A percentile compares a stretch with the other conserved stretches of the same genome.
Conservation (phyloP, 2,888 invertebrate species). For the Metopia argyrocephala region DNA sequence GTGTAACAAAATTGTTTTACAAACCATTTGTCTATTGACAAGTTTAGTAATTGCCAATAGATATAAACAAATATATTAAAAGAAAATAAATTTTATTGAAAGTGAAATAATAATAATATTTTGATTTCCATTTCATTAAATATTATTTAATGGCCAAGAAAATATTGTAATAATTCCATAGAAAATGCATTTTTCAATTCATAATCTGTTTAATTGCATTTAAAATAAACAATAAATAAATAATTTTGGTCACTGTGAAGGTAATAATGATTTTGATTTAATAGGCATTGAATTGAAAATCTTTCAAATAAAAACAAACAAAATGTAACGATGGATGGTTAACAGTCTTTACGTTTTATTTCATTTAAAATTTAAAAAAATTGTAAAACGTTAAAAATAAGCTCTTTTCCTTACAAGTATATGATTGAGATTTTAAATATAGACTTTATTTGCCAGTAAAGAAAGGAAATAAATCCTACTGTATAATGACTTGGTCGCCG, state of each 20-base stretch:
- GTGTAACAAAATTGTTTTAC: slow-evolving; percentile 53
- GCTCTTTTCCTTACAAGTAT: too few species aligned
- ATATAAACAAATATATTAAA: neutral
- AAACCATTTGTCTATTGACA: slow-evolving; percentile 52
- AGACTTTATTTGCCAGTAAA: too few species aligned
- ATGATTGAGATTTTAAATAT: too few species aligned
- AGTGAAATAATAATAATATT: too few species aligned
- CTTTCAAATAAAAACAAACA: too few species aligned
- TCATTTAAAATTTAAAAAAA: too few species aligned
- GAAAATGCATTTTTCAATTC: neutral
- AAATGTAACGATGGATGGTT: too few species aligned
- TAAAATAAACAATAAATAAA: neutral
- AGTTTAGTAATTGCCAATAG: slow-evolving; percentile 24
- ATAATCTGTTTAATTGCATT: neutral
- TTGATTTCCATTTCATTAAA: neutral
- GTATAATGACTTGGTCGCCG: too few species aligned
- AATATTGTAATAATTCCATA: neutral
- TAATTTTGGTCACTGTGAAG: neutral
- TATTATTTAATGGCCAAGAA: neutral
- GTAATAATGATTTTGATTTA: neutral
- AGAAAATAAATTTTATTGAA: neutral
- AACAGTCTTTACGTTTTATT: too few species aligned
- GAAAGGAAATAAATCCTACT: too few species aligned
- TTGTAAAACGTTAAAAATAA: too few species aligned
- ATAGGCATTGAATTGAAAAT: neutral